A percentile compares a stretch with the other conserved stretches of the same genome.
phyloP scores from a whole-genome alignment of 2,113 vertebrate species.

The Heptranchias perlo region DNA sequence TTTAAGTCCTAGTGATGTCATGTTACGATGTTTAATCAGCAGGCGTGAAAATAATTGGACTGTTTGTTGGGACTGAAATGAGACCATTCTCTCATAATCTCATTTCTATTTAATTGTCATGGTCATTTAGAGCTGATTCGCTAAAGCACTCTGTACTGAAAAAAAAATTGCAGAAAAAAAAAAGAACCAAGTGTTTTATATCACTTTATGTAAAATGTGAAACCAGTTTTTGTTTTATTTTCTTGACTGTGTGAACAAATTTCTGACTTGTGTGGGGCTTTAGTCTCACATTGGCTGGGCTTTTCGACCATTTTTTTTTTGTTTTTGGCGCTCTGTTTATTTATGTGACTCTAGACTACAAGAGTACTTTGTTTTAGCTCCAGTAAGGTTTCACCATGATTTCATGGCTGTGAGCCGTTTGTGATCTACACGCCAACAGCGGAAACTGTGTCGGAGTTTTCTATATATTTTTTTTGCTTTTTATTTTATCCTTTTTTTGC shows the following conservation, averaged over 20 bases:
- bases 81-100: constrained; percentile 53
- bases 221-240: constrained; percentile 58
- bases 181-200: constrained; percentile 66
- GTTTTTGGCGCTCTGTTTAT: constrained; percentile 53
- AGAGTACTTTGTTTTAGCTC: constrained; percentile 92
- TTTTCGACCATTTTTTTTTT: constrained; percentile 54
- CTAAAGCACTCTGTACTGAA: constrained; percentile 84
- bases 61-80: constrained; percentile 50
- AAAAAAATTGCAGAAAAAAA: constrained; percentile 62
- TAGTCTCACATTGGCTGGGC: constrained; percentile 67
- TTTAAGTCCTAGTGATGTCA: constrained; percentile 65
- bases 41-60: constrained; percentile 66
- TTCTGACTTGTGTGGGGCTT: constrained; percentile 59
- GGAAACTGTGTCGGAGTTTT: constrained; percentile 33
- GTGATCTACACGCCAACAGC: constrained; percentile 28
- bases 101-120: constrained; percentile 66
- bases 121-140: constrained; percentile 76
- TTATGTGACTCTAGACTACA: constrained; percentile 64
- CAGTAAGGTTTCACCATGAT: constrained; percentile 63
- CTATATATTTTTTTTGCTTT: neutral
- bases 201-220: constrained; percentile 77
- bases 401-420: constrained; percentile 45
- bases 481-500: neutral
- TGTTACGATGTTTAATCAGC: constrained; percentile 59
- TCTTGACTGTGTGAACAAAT: constrained; percentile 77